A percentile compares a stretch with the other conserved stretches of the same genome.
These are phyloP conservation scores for Agriopis aurantiaria DNA, from an alignment of 2,888 invertebrate species.

Conservation along the genomic window DNA sequence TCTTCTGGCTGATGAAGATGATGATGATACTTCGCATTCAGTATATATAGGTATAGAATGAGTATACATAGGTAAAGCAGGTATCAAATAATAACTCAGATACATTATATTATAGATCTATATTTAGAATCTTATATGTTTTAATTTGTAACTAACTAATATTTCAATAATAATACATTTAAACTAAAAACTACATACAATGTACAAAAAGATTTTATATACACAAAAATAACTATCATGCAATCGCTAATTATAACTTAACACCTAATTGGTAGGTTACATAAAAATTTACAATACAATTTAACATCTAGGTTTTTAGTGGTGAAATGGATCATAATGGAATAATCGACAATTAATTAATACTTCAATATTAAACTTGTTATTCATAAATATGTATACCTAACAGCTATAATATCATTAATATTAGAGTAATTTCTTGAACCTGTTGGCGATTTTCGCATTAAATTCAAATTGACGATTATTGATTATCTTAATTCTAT, in stretches of 20 bases:
- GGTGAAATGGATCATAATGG: conserved; percentile 61
- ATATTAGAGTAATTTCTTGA: conserved; percentile 58
- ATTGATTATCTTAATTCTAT: conserved; percentile 54
- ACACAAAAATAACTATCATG: conserved; percentile 73
- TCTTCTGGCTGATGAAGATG: too few relatives aligned
- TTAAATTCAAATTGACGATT: conserved; percentile 67
- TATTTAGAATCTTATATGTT: conserved; percentile 82
- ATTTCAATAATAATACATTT: conserved; percentile 70
- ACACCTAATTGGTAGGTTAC: conserved; percentile 73
- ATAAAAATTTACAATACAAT: conserved; percentile 73
- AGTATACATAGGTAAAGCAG: background rate
- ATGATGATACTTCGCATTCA: too few relatives aligned
- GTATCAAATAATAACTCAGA: conserved; percentile 47
- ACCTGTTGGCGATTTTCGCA: conserved; percentile 58
- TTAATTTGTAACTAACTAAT: conserved; percentile 80
- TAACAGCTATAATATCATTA: conserved; percentile 60
- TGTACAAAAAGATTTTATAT: conserved; percentile 84
- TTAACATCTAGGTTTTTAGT: conserved; percentile 54
- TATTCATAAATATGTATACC: conserved; percentile 55
- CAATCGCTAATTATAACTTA: conserved; percentile 66
- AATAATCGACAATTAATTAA: conserved; percentile 61
- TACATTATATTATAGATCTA: conserved; percentile 76
- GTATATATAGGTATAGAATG: too few relatives aligned
- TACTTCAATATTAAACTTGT: conserved; percentile 49
- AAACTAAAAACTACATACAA: conserved; percentile 79